A percentile compares a stretch with the other conserved stretches of the same genome.
Conservation (phyloP, 2,888 invertebrate species). For the Agrilus mali region DNA sequence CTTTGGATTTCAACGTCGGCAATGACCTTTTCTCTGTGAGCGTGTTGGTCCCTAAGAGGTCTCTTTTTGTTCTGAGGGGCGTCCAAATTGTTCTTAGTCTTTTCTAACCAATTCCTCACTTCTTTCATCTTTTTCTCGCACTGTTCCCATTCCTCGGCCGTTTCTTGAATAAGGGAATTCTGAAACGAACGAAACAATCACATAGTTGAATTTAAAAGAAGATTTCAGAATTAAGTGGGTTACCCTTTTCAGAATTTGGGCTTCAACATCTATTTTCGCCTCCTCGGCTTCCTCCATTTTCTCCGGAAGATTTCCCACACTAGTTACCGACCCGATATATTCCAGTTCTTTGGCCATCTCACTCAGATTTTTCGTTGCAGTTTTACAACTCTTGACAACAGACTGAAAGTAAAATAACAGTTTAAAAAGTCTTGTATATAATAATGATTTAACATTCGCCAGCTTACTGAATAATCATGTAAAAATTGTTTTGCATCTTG, state of each 20-base stretch:
- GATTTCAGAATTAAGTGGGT: slow-evolving; percentile 22
- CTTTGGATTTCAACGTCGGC: slow-evolving; percentile 82
- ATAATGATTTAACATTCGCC: background rate
- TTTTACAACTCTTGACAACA: slow-evolving; percentile 80
- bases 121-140: slow-evolving; percentile 90
- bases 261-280: slow-evolving; percentile 74
- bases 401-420: slow-evolving; percentile 41
- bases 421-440: slow-evolving; percentile 2
- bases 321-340: slow-evolving; percentile 69
- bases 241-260: slow-evolving; percentile 74
- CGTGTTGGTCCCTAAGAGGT: slow-evolving; percentile 76
- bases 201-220: background rate
- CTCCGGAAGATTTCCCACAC: slow-evolving; percentile 72
- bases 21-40: slow-evolving; percentile 71
- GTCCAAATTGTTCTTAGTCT: slow-evolving; percentile 63
- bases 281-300: slow-evolving; percentile 80
- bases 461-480: slow-evolving; percentile 70
- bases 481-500: slow-evolving; percentile 73
- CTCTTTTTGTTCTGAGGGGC: slow-evolving; percentile 76
- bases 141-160: slow-evolving; percentile 91
- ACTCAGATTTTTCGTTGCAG: slow-evolving; percentile 72
- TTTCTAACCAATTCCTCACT: slow-evolving; percentile 79
- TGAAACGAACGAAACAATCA: slow-evolving; percentile 34
- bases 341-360: slow-evolving; percentile 89
- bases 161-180: slow-evolving; percentile 81